phyloP scores from a whole-genome alignment of 1,140 invertebrate genomes.

The Orchesella cincta region DNA sequence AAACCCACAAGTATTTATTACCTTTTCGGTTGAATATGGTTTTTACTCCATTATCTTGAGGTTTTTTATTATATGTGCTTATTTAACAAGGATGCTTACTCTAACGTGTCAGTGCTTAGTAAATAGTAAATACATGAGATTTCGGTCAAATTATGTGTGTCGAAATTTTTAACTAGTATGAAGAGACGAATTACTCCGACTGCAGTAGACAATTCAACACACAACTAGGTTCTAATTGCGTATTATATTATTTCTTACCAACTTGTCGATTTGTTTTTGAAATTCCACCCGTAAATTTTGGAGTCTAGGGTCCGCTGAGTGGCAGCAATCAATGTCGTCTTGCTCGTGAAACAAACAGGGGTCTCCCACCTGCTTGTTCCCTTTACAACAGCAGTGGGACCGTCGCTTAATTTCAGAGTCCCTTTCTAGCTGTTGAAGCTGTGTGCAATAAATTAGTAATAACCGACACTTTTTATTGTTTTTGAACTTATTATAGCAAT shows the following conservation, averaged over 20 bases:
- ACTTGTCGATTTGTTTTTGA: conserved; percentile 17
- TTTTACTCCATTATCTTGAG: background rate
- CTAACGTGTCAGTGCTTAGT: too few relatives aligned
- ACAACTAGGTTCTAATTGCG: background rate
- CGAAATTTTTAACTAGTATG: background rate
- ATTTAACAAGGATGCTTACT: too few relatives aligned
- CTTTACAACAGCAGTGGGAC: background rate
- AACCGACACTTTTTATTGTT: too few relatives aligned
- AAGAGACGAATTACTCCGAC: too few relatives aligned
- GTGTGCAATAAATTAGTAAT: too few relatives aligned
- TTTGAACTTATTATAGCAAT: too few relatives aligned
- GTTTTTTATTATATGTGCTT: background rate
- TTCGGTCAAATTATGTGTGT: background rate
- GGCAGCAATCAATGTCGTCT: background rate
- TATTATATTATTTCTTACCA: conserved; percentile 1
- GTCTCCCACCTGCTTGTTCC: background rate
- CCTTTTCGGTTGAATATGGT: background rate
- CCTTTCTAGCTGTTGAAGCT: conserved; percentile 6
- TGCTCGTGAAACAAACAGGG: background rate
- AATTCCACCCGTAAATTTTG: background rate
- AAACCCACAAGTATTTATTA: background rate
- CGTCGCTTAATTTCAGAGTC: conserved; percentile 1
- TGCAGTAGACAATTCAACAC: too few relatives aligned
- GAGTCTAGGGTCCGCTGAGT: background rate
- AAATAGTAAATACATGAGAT: too few relatives aligned